phyloP scores from a whole-genome alignment of 2,113 vertebrate species.

The Pica pica region DNA sequence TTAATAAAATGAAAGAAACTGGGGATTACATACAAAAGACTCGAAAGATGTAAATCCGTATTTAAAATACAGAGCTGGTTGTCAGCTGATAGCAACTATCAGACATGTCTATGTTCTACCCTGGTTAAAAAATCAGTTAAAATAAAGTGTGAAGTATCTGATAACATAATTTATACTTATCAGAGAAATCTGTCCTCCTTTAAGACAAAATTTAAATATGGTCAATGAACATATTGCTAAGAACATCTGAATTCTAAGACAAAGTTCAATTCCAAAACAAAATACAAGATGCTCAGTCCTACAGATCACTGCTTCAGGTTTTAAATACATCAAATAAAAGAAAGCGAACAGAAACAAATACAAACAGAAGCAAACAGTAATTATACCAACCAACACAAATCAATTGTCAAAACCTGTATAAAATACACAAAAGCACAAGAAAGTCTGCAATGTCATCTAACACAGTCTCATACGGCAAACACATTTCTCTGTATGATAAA shows the following conservation, averaged over 20 bases:
- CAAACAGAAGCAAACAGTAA: background rate
- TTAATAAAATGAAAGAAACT: background rate
- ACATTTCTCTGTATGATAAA: background rate
- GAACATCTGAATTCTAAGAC: background rate
- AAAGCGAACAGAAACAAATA: background rate
- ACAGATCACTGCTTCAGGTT: background rate
- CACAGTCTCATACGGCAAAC: background rate
- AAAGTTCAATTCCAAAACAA: background rate
- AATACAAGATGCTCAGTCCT: background rate
- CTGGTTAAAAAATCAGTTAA: background rate
- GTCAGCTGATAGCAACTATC: background rate
- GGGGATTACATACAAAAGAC: background rate
- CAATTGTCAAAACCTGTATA: background rate
- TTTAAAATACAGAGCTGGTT: background rate
- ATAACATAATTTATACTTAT: background rate
- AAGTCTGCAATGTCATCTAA: background rate
- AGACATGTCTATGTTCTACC: rapidly evolving
- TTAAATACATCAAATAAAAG: background rate
- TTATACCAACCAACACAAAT: background rate
- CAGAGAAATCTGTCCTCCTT: background rate
- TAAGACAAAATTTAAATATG: background rate
- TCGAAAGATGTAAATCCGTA: background rate
- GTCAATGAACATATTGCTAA: background rate
- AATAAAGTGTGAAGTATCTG: background rate
- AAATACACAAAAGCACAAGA: background rate